Evolutionary conservation across 2,888 invertebrate species (phyloP), one percentile per base, ranked within the genome.

Genomic region (Nymphalis c-album): DNA sequence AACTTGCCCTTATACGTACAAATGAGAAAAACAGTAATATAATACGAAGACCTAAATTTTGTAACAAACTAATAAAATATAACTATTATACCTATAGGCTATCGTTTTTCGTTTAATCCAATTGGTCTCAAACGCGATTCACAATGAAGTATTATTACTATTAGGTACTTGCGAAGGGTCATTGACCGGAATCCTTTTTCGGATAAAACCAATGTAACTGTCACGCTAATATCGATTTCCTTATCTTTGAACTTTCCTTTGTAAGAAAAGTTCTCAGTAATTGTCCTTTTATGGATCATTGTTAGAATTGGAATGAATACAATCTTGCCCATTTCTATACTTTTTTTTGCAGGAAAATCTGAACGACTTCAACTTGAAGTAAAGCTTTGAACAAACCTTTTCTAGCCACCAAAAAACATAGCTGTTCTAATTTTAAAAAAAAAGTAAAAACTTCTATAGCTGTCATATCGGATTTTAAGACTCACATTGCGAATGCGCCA

Each of bases 201-300:
- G 31, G 26, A 55, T 55, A 55, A 31, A 55, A 26, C 53, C 26
- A 55, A 55, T n/a, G 53, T 55, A 55, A 55, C 7, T 31, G 53
- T 55, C 17, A 55, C 26, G 7, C 22, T 22, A 53, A 20, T 17
- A 31, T 31, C 53, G 53, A 55, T 31, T 55, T 51, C 20, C 16
- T 22, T 51, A 51, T 7, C 53, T 31, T 55, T 31, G 17, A 55
- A 55, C 26, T 22, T 31, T 55, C 53, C 8, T 55, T 55, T 55
- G 53, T 55, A 55, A 31, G 53, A 55, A 55, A 50, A 55, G 2
- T 31, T 55, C 26, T n/a, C 17, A n/a, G 53, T 26, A 55, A 55
- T 55, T 31, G 53, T 26, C 53, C 31, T 22, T 55, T 22, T 6
- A 10, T 31, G n/a, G 31, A 31, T 31, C 53, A 26, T 26, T 31